These are phyloP conservation scores for Glaucopsyche alexis DNA, from an alignment of 2,888 invertebrate species.

Conservation along the genomic window DNA sequence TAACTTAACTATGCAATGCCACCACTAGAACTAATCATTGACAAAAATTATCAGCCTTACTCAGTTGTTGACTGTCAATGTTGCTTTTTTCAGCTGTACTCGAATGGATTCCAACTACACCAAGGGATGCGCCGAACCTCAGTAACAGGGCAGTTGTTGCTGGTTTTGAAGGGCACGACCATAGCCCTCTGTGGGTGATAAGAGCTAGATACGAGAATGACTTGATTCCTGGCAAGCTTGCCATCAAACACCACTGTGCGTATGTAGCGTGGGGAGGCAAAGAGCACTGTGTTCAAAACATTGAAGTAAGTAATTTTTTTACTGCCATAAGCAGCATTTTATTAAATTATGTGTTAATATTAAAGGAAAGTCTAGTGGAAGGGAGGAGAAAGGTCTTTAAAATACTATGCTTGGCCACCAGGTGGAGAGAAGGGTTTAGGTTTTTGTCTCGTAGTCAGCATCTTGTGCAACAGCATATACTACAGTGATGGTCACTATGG, in stretches of 20 bases:
- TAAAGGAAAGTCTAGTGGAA: no score
- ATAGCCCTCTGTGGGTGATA: slow-evolving; percentile 72
- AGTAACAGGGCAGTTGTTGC: slow-evolving; percentile 62
- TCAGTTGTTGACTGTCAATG: slow-evolving; percentile 35
- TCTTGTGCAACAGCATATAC: no score
- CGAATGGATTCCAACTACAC: slow-evolving; percentile 62
- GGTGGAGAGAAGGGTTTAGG: no score
- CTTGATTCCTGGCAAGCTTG: slow-evolving; percentile 68
- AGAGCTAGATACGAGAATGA: slow-evolving; percentile 61
- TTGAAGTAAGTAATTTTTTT: slow-evolving; percentile 54
- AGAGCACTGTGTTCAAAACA: slow-evolving; percentile 56
- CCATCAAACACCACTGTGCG: slow-evolving; percentile 62
- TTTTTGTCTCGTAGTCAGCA: no score
- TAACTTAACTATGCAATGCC: no score
- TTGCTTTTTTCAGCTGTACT: slow-evolving; percentile 50
- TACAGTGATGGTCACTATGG: no score
- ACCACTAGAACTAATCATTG: background rate
- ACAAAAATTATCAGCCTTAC: background rate
- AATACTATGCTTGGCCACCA: no score
- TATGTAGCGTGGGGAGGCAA: slow-evolving; percentile 67
- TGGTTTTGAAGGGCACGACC: slow-evolving; percentile 68
- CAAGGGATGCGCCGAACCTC: slow-evolving; percentile 49
- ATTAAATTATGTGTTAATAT: no score
- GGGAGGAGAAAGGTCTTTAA: no score
- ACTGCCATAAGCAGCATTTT: no score